A percentile compares a stretch with the other conserved stretches of the same genome.
phyloP scores from a whole-genome alignment of 2,888 invertebrate genomes.

The Elegia similella region DNA sequence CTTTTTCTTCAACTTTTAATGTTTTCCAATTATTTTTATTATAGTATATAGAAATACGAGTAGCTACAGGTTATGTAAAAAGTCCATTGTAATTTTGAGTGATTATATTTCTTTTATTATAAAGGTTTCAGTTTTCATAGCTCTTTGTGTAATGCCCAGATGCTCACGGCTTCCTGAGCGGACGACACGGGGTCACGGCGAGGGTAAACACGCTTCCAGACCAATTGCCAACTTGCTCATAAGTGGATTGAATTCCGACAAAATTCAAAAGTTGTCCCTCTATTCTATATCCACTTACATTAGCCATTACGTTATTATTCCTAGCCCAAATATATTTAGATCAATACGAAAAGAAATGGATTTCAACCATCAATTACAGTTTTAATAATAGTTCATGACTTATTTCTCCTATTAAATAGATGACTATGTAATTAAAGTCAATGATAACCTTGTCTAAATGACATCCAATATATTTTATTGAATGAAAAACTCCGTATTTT shows the following conservation, averaged over 20 bases:
- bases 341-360: slow-evolving; percentile 7
- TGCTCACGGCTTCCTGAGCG: slow-evolving; percentile 48
- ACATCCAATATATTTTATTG: not conserved
- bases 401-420: slow-evolving; percentile 2
- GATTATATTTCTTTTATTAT: too few relatives aligned
- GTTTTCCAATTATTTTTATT: too few relatives aligned
- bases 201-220: slow-evolving; percentile 61
- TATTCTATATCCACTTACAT: slow-evolving; percentile 4
- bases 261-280: slow-evolving; percentile 38
- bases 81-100: too few relatives aligned
- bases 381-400: slow-evolving; percentile 1
- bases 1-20: too few relatives aligned
- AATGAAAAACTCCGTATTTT: not conserved
- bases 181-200: slow-evolving; percentile 58
- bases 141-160: slow-evolving; percentile 40
- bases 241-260: slow-evolving; percentile 63
- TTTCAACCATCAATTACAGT: not conserved
- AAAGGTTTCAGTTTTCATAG: slow-evolving; percentile 30
- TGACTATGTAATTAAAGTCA: not conserved
- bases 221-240: slow-evolving; percentile 61
- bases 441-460: not conserved
- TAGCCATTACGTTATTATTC: not conserved
- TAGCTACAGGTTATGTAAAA: not conserved
- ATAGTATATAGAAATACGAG: too few relatives aligned
- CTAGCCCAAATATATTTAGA: not conserved